These are phyloP conservation scores for Rattus norvegicus DNA, from an alignment of 2,113 vertebrate genomes.

Conservation along the genomic window GRCr8 NC_086024.1:36150501-36151000, in stretches of 20 bases:
- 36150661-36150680: background rate
- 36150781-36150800: background rate
- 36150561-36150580: background rate
- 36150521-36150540: background rate
- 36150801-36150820: background rate
- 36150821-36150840: conserved; percentile 18
- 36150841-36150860: conserved; percentile 45
- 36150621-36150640: background rate
- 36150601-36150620: background rate
- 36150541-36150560: too few relatives aligned
- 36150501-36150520: background rate
- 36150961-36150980: background rate
- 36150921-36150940: conserved; percentile 56
- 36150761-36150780: background rate
- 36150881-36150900: conserved; percentile 59
- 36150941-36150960: conserved; percentile 45
- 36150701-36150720: too few relatives aligned
- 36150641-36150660: background rate
- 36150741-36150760: background rate
- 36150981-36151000: background rate
- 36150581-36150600: background rate
- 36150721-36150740: background rate
- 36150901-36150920: conserved; percentile 65
- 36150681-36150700: too few relatives aligned
- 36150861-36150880: conserved; percentile 46